These are phyloP conservation scores for Actinemys pallida DNA, from an alignment of 2,113 vertebrate species.

Conservation along the genomic window DNA sequence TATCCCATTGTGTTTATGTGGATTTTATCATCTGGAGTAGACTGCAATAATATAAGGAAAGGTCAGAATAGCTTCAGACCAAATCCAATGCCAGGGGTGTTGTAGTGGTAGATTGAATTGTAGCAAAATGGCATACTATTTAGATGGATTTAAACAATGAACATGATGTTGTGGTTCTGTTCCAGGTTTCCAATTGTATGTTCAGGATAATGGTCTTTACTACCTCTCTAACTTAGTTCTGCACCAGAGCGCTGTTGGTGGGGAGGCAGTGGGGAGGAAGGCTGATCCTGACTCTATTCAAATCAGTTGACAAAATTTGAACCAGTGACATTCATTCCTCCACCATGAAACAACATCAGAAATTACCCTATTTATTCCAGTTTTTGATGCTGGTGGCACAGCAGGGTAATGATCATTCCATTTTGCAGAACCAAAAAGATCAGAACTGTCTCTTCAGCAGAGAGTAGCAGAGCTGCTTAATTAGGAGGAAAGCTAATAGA, in stretches of 20 bases:
- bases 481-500: neutral
- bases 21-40: neutral
- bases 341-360: neutral
- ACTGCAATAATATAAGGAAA: neutral
- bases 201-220: neutral
- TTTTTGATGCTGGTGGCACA: neutral
- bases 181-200: neutral
- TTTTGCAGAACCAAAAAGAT: neutral
- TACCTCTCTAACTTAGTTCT: neutral
- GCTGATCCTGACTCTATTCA: neutral
- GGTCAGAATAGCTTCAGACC: neutral
- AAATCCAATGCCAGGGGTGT: neutral
- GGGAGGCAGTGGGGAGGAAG: neutral
- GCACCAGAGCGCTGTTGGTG: neutral
- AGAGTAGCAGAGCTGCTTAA: neutral
- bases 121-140: neutral
- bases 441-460: neutral
- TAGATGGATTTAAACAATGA: slow-evolving; percentile 20
- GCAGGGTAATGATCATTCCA: neutral
- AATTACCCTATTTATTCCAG: neutral
- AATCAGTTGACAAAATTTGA: neutral
- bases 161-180: neutral
- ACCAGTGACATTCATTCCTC: neutral
- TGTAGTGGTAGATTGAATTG: slow-evolving; percentile 4
- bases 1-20: neutral